These are phyloP conservation scores for Notiomystis cincta DNA, from an alignment of 2,113 vertebrate species.

Conservation along the genomic window DNA sequence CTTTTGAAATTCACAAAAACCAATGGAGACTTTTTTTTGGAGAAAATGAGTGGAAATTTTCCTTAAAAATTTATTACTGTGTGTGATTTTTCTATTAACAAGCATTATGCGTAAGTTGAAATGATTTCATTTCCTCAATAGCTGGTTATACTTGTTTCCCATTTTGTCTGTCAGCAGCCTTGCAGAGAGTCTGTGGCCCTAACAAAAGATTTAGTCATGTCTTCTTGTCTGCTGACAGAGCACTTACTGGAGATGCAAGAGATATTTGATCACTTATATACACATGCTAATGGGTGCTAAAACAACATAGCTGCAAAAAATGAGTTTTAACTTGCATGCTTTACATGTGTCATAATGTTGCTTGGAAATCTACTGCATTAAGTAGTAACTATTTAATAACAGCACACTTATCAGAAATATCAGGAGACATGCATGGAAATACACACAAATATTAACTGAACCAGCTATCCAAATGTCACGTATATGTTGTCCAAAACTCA, in stretches of 20 bases:
- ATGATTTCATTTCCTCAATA: conserved; percentile 54
- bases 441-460: conserved; percentile 2
- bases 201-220: conserved; percentile 58
- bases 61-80: conserved; percentile 14
- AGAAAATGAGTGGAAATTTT: not conserved
- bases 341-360: conserved; percentile 29
- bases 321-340: conserved; percentile 51
- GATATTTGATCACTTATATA: conserved; percentile 42
- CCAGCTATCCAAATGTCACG: not conserved
- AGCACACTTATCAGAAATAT: conserved; percentile 22
- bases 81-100: conserved; percentile 5
- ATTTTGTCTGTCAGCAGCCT: conserved; percentile 50
- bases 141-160: conserved; percentile 53
- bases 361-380: conserved; percentile 37
- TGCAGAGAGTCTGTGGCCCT: conserved; percentile 8
- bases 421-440: not conserved
- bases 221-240: conserved; percentile 53
- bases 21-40: not conserved
- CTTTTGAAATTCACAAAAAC: not conserved
- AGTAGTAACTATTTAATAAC: conserved; percentile 50
- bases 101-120: not conserved
- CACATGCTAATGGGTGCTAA: conserved; percentile 22
- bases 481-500: not conserved
- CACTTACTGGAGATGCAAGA: conserved; percentile 48
- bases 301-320: conserved; percentile 34